A percentile compares a stretch with the other conserved stretches of the same genome.
These are phyloP conservation scores for Struthio camelus DNA, from an alignment of 2,113 vertebrate genomes.

Conservation along the genomic window DNA sequence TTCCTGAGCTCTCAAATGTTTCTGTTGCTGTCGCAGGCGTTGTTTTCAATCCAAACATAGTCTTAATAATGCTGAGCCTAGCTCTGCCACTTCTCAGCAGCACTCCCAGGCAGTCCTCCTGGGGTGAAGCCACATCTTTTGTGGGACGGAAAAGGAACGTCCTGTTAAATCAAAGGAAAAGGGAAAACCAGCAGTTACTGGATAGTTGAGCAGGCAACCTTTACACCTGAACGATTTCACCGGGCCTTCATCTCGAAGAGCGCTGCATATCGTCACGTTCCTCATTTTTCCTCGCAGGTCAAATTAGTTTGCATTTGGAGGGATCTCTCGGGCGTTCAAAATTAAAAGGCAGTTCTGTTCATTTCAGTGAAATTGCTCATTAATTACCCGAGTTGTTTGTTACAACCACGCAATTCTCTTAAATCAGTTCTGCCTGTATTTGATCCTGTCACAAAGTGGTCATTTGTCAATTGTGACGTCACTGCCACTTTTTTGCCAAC, in stretches of 20 bases:
- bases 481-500: neutral
- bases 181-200: neutral
- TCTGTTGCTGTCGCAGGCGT: neutral
- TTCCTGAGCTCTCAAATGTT: neutral
- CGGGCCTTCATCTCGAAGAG: neutral
- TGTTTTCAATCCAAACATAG: neutral
- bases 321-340: neutral
- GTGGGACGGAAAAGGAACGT: too few relatives aligned
- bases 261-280: neutral
- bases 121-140: neutral
- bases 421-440: neutral
- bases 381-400: neutral
- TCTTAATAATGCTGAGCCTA: neutral
- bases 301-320: neutral
- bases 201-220: neutral
- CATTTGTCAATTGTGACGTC: neutral
- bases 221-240: neutral
- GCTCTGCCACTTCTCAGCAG: neutral
- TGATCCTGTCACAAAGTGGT: neutral
- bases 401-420: neutral
- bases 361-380: neutral
- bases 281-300: fast-evolving
- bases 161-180: neutral
- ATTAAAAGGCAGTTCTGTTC: neutral
- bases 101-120: neutral